Base-by-base conservation (phyloP, 2,888 invertebrate species). In the Drosophila prolongata region DNA sequence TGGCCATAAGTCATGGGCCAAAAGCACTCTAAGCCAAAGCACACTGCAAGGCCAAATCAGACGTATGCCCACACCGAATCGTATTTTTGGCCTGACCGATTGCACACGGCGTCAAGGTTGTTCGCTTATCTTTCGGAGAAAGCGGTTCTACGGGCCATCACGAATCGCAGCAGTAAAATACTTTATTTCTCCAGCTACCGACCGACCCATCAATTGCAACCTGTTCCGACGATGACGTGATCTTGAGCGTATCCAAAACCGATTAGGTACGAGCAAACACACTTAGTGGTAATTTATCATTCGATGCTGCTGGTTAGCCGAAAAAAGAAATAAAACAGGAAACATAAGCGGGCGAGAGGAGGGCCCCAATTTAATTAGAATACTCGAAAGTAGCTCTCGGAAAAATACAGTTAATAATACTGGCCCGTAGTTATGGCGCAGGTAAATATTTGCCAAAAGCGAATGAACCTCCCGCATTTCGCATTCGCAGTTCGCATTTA, bases 101-200 rank as follows among this genome's bases (percentile, higher is more conserved):
- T 87, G 87, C 71, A 72, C 47, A 53, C 35, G 65, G 34, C 73
- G 77, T 83, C 87, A 87, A 87, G 86, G 87, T 74, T 79, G 43
- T 19, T 19, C 27, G 69, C 60, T 69, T 70, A 69, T 70, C 70
- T 70, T 38, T 11, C 19, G 64, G 65, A 42, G 66, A 64, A 66
- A 66, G 64, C 65, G 46, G 61, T 61, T 61, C 59, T 34, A 35
- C 8, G 47, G 27, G 42, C 44, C 52, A 46, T 46, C 24, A 58
- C 52, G 10, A 57, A 52, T 38, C 50, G 47, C 27, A 38, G 54
- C 40, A 46, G 16, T 55, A 27, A 66, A 56, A 50, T 46, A 47
- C 52, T 40, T 65, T 47, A 47, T 66, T 54, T 38, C 50, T 38
- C 27, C 47, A 24, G 65, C 62, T 53, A 65, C 62, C 34, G 61